Conservation (phyloP, 2,113 vertebrate species). For the Scopus umbretta region DNA sequence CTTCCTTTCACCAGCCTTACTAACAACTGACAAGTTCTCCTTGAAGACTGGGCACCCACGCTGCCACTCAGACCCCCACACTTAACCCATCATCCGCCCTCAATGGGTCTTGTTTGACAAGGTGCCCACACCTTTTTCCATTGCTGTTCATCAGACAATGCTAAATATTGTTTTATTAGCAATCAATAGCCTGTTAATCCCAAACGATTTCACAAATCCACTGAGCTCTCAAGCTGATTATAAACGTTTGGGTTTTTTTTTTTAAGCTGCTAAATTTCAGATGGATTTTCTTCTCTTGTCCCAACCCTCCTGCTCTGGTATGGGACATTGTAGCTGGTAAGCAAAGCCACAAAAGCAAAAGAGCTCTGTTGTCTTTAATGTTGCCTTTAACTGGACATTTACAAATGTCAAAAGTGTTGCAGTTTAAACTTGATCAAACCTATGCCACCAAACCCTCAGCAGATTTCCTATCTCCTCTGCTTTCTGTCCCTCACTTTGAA, state of each 20-base stretch:
- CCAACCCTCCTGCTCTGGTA: conserved; percentile 25
- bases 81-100: conserved; percentile 79
- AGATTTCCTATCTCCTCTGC: neutral
- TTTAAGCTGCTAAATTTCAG: conserved; percentile 69
- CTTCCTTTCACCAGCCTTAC: conserved; percentile 72
- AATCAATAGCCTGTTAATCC: conserved; percentile 84
- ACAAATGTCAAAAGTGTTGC: conserved; percentile 3
- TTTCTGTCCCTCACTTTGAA: neutral
- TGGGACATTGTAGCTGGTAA: conserved; percentile 50
- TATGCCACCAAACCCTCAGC: neutral
- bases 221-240: conserved; percentile 76
- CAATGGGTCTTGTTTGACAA: conserved; percentile 81
- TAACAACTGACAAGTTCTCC: conserved; percentile 78
- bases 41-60: conserved; percentile 77
- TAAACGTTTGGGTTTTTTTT: conserved; percentile 51
- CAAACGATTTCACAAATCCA: conserved; percentile 79
- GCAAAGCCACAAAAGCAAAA: conserved; percentile 56
- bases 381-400: conserved; percentile 7
- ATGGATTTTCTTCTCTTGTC: conserved; percentile 52
- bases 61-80: conserved; percentile 74
- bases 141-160: conserved; percentile 75
- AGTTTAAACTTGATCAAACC: neutral
- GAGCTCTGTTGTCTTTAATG: conserved; percentile 13
- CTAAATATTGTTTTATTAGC: conserved; percentile 90
- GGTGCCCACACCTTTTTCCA: conserved; percentile 79